Conservation (phyloP, 1,140 invertebrate genomes). For the Heliconius melpomene region DNA sequence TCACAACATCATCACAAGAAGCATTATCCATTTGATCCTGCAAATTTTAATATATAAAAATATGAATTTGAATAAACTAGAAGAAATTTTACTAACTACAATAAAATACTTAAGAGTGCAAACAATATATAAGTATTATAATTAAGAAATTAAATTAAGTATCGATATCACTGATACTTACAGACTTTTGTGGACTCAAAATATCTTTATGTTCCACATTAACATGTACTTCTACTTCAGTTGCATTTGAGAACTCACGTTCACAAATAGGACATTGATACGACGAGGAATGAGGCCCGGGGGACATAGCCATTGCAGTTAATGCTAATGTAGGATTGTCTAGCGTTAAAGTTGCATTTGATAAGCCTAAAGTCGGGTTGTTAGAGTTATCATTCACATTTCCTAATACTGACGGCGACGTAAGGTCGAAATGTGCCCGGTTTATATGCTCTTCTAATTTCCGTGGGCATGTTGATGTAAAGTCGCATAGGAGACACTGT, state of each 20-base stretch:
- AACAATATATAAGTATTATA: neutral
- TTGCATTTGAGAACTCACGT: conserved; percentile 86
- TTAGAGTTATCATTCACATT: conserved; percentile 68
- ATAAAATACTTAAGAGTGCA: neutral
- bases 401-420: conserved; percentile 81
- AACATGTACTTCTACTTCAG: conserved; percentile 92
- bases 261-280: conserved; percentile 87
- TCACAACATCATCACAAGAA: conserved; percentile 73
- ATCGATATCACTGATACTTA: conserved; percentile 44
- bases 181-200: conserved; percentile 76
- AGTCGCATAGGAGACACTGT: conserved; percentile 91
- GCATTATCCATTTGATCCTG: conserved; percentile 75
- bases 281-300: conserved; percentile 64
- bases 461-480: conserved; percentile 86
- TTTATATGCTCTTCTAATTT: conserved; percentile 93
- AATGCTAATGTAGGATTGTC: conserved; percentile 59
- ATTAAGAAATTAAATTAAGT: neutral
- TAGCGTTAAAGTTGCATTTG: conserved; percentile 60
- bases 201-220: conserved; percentile 88
- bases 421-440: conserved; percentile 91
- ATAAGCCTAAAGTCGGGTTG: conserved; percentile 63
- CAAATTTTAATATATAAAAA: conserved; percentile 23
- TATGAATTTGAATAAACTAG: neutral
- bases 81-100: too few relatives aligned
- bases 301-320: conserved; percentile 70